A percentile compares a stretch with the other conserved stretches of the same genome.
Conservation (phyloP, 2,797 vertebrate genomes). For the Chaenodraco wilsoni region DNA sequence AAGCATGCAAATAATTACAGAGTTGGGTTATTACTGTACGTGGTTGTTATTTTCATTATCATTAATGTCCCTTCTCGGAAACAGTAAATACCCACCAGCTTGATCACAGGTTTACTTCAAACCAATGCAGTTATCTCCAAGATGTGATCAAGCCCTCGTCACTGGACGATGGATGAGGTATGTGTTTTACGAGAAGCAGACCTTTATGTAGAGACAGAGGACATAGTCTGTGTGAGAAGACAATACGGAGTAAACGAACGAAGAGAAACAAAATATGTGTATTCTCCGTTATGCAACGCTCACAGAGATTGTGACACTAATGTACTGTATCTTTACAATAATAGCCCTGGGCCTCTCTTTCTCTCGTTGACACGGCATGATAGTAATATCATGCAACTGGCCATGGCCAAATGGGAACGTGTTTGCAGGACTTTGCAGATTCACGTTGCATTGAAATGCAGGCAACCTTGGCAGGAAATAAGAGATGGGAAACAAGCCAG, state of each 20-base stretch:
- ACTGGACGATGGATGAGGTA: constrained; percentile 51
- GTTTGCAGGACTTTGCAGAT: constrained; percentile 75
- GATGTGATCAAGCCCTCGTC: constrained; percentile 84
- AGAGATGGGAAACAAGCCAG: constrained; percentile 76
- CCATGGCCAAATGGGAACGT: constrained; percentile 62
- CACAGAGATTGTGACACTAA: constrained; percentile 11
- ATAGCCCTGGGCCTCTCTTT: constrained; percentile 19
- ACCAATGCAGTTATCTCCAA: constrained; percentile 86
- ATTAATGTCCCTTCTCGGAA: constrained; percentile 90
- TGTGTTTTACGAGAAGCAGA: constrained; percentile 66
- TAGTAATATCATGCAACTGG: constrained; percentile 56
- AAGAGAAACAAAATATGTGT: constrained; percentile 1
- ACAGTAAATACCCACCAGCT: constrained; percentile 88
- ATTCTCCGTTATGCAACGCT: constrained; percentile 2
- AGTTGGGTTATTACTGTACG: constrained; percentile 84
- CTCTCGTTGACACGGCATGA: constrained; percentile 39
- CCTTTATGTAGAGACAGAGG: constrained; percentile 26
- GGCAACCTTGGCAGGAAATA: constrained; percentile 82
- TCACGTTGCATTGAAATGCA: constrained; percentile 81
- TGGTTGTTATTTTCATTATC: constrained; percentile 93
- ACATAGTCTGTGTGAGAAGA: constrained; percentile 25
- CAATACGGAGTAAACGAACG: constrained; percentile 42
- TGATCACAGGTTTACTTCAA: constrained; percentile 93
- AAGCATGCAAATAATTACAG: constrained; percentile 86
- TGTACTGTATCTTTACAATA: constrained; percentile 28